Base-by-base conservation (phyloP, 2,797 vertebrate species). In the Buceros bicornis region DNA sequence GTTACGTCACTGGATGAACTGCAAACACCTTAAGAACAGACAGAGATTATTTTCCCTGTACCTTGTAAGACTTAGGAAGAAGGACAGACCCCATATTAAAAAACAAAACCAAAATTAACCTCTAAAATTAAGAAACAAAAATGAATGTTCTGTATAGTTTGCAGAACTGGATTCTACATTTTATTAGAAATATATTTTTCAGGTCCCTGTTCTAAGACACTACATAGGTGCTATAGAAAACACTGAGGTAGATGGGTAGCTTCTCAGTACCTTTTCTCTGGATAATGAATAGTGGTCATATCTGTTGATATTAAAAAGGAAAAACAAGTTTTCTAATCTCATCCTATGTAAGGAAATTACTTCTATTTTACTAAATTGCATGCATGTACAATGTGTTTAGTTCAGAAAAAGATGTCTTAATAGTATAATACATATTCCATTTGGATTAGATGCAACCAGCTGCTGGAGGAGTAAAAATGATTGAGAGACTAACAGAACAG, bases 301-400 rank as follows among this genome's bases (percentile, higher is more conserved):
- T 90, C 82, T 87, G 25, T 58, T 92, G 45, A 72, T 93, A 82
- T 48, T 92, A 66, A 60, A 82, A 95, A 61, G 51, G 56, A 76
- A 89, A 89, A 84, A 77, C 74, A 92, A 80, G 16, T 16, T 70
- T 79, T 65, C 77, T 94, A 90, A 89, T 96, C 51, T 95, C 67
- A 96, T 94, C 37, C 51, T 74, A 42, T 76, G 15, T 81, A 76
- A 74, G 51, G 76, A 96, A 97, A 96, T 95, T 0, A 77, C 67
- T 80, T 92, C 73, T 90, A 73, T 83, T 94, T 87, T 79, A 57
- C 40, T 73, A 70, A 93, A 94, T 72, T 87, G 18, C 40, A 35
- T 78, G 58, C 47, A 64, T 64, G 26, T 48, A 57, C 35, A 64
- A 37, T 37, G 45, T 66, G 51, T 67, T 89, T 93, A 93, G 84